Conservation (phyloP, 1,140 invertebrate species). For the Lordiphosa stackelbergi region DNA sequence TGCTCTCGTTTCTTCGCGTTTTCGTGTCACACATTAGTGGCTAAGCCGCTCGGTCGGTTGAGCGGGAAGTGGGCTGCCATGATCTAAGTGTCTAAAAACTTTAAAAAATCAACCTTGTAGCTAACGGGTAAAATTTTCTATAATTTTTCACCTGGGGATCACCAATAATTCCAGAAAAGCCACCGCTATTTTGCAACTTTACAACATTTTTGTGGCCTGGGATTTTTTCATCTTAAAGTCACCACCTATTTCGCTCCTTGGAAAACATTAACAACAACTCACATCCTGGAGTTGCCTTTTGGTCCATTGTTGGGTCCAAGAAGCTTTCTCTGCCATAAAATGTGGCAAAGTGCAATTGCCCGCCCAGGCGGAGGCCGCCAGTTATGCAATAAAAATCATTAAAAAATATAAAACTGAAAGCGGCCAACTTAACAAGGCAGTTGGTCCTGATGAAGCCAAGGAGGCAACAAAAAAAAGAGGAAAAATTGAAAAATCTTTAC, state of each 20-base stretch:
- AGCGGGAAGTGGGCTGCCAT: no score
- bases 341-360: constrained; percentile 74
- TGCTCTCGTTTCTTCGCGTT: no score
- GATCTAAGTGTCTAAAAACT: no score
- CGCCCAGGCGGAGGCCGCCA: constrained; percentile 33
- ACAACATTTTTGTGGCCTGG: no score
- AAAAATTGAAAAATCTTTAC: constrained; percentile 59
- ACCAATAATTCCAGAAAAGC: no score
- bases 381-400: constrained; percentile 75
- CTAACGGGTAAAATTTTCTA: no score
- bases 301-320: constrained; percentile 20
- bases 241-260: background rate
- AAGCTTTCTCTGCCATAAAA: constrained; percentile 45
- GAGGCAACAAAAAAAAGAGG: constrained; percentile 35
- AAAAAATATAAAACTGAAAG: constrained; percentile 74
- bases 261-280: constrained; percentile 40
- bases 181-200: no score
- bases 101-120: no score
- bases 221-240: constrained; percentile 13
- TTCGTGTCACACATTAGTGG: no score
- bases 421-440: constrained; percentile 64
- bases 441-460: constrained; percentile 10
- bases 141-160: no score
- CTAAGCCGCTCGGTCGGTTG: no score
- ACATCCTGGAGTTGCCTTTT: constrained; percentile 7